These are phyloP conservation scores for Rhabditoides inermis DNA, from an alignment of 2,888 invertebrate species.

Conservation along the genomic window DNA sequence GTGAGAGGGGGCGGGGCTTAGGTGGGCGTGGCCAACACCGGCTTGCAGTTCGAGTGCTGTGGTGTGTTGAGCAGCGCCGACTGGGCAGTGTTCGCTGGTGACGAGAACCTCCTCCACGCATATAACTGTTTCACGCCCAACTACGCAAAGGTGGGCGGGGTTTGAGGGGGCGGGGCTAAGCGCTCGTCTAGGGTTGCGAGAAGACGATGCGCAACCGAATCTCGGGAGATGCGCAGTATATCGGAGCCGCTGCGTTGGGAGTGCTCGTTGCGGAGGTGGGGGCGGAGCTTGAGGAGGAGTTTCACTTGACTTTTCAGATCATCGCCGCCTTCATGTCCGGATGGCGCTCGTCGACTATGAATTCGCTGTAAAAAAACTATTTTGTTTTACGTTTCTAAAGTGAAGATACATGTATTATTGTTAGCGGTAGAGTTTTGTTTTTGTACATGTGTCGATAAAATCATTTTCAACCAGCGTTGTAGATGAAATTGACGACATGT, in stretches of 20 bases:
- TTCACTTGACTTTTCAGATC: slow-evolving; percentile 13
- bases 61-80: slow-evolving; percentile 16
- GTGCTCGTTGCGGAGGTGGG: slow-evolving; percentile 24
- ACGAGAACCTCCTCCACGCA: neutral
- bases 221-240: slow-evolving; percentile 19
- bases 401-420: too few relatives aligned
- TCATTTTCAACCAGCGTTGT: too few relatives aligned
- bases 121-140: slow-evolving; percentile 3
- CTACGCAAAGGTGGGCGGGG: neutral
- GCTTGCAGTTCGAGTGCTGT: slow-evolving; percentile 24
- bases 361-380: too few relatives aligned
- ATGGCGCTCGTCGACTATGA: too few relatives aligned
- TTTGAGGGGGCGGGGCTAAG: neutral
- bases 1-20: too few relatives aligned
- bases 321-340: slow-evolving; percentile 27
- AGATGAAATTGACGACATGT: too few relatives aligned
- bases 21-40: too few relatives aligned
- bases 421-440: too few relatives aligned
- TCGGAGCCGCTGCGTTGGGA: slow-evolving; percentile 27
- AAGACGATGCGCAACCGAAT: slow-evolving; percentile 18
- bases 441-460: too few relatives aligned
- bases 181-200: slow-evolving; percentile 18
- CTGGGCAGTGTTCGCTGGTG: slow-evolving; percentile 9
- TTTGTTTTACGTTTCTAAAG: too few relatives aligned
- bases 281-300: neutral